Base-by-base conservation (phyloP, 2,797 vertebrate species). In the Gallinago solitaria region DNA sequence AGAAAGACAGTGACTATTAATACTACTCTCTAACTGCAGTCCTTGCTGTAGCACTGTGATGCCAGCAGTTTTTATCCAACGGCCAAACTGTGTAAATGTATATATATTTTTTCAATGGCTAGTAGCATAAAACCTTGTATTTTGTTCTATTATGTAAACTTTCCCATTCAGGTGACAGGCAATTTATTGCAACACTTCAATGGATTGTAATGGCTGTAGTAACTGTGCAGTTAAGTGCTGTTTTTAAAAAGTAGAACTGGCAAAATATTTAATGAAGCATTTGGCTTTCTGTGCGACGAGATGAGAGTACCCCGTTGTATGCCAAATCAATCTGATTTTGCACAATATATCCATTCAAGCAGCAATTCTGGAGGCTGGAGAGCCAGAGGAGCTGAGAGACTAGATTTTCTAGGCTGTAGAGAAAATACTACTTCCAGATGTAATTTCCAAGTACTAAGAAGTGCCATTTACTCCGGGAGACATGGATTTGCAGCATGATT, bases 271-370 rank as follows among this genome's bases (percentile, higher is more conserved):
- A 95, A 93, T 71, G 64, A 95, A 89, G 81, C 85, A 80, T 88
- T 97, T 94, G 75, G 77, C 92, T 97, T 97, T 97, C 95, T 88
- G 70, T 88, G 87, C 1, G 5, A 60, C 0, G 16, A 95, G 77
- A 78, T 80, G 86, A 94, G 91, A 96, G 89, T 56, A 81, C 93
- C 73, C 78, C 85, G 88, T 77, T 80, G 94, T 95, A 92, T 93
- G 95, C 91, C 95, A 96, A 93, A 83, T 81, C 93, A 94, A 94
- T 93, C 92, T 97, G 93, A 97, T 97, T 96, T 95, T 90, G 80
- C 65, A 92, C 95, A 95, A 94, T 92, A 94, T 96, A 96, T 95
- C 96, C 94, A 87, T 96, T 95, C 87, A 95, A 95, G 73, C 89
- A 96, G 97, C 88, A 88, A 96, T 94, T 96, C 96, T 93, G 91